Evolutionary conservation across 2,113 vertebrate genomes (phyloP).

Genomic region (Egretta garzetta): DNA sequence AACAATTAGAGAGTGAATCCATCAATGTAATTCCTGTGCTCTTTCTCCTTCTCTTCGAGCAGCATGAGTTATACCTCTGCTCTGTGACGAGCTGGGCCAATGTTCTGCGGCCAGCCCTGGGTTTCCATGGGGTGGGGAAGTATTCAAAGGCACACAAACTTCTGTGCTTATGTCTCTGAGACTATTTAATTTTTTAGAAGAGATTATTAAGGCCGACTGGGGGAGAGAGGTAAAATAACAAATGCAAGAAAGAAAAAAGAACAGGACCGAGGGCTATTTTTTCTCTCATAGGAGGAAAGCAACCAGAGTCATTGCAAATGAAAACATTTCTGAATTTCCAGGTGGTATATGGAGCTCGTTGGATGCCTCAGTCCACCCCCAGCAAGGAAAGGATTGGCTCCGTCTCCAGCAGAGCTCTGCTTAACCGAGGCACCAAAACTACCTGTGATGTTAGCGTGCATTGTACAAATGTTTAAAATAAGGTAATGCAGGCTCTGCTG

Average conservation of each 20-base stretch:
- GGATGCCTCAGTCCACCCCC: not conserved
- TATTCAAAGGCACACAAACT: not conserved
- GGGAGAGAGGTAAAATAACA: not conserved
- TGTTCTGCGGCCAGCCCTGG: not conserved
- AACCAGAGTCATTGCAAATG: not conserved
- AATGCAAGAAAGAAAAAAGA: not conserved
- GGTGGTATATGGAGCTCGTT: not conserved
- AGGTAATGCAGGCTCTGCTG: not conserved
- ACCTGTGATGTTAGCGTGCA: not conserved
- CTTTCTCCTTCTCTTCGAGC: not conserved
- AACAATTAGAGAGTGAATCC: not conserved
- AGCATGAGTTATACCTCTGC: not conserved
- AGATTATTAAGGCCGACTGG: not conserved
- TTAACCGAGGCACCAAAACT: not conserved
- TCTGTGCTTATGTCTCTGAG: not conserved
- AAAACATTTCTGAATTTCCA: not conserved
- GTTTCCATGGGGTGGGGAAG: not conserved
- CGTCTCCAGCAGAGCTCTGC: not conserved
- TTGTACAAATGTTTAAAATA: not conserved
- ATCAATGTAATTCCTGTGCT: not conserved
- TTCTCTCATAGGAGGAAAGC: not conserved
- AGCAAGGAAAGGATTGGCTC: not conserved
- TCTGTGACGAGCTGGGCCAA: not conserved
- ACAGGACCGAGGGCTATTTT: not conserved
- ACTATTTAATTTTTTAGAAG: not conserved